Evolutionary conservation across 1,140 invertebrate species (phyloP).

Genomic region (Drosophila paulistorum): DNA sequence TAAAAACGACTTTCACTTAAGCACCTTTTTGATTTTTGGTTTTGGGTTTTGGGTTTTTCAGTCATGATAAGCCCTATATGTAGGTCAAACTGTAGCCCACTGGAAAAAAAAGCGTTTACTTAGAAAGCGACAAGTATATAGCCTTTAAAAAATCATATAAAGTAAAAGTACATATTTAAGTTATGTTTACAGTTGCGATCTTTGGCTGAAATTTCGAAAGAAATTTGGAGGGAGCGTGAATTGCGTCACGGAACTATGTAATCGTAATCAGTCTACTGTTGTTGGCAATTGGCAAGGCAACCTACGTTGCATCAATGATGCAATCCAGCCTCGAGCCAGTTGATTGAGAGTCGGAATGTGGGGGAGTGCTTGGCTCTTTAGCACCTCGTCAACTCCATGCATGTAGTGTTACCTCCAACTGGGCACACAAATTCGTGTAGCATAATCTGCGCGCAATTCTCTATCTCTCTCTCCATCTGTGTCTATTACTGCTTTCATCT

Average conservation of each 20-base stretch:
- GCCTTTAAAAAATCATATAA: too few relatives aligned
- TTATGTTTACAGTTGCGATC: background rate
- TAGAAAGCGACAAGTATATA: too few relatives aligned
- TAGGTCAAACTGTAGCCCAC: too few relatives aligned
- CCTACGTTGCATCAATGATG: slow-evolving; percentile 15
- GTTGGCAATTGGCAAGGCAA: slow-evolving; percentile 16
- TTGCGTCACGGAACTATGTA: background rate
- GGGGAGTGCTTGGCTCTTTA: slow-evolving; percentile 17
- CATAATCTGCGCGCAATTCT: background rate
- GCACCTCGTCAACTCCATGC: slow-evolving; percentile 13
- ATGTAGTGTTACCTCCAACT: slow-evolving; percentile 8
- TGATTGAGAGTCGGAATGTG: slow-evolving; percentile 15
- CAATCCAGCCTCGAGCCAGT: slow-evolving; percentile 32
- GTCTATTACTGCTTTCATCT: slow-evolving; percentile 6
- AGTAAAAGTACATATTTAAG: background rate
- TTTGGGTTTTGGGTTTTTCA: too few relatives aligned
- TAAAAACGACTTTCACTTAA: too few relatives aligned
- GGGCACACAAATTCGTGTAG: background rate
- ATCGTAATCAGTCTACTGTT: slow-evolving; percentile 2
- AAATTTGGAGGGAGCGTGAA: background rate
- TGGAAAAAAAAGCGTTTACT: too few relatives aligned
- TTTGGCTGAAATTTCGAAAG: background rate
- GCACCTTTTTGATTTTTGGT: too few relatives aligned
- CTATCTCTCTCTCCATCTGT: background rate
- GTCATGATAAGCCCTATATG: too few relatives aligned